Evolutionary conservation across 2,888 invertebrate species (phyloP).

Genomic region (Drosophila borealis): DNA sequence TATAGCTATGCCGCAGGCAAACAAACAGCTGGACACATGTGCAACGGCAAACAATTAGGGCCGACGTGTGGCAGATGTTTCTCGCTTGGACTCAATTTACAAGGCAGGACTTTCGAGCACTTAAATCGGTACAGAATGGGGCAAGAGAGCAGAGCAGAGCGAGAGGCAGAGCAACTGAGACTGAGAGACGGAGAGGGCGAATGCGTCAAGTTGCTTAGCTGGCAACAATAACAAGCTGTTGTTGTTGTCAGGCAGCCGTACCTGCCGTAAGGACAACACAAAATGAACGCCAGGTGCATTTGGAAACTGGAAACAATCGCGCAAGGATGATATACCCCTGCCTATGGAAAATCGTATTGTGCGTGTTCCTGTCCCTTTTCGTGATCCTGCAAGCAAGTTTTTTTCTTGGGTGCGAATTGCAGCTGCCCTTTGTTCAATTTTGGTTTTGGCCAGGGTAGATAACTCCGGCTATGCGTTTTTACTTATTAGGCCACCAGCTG

Average conservation of each 20-base stretch:
- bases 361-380: conserved; percentile 29
- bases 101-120: conserved; percentile 60
- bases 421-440: conserved; percentile 55
- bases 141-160: conserved; percentile 2
- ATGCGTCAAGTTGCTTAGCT: conserved; percentile 48
- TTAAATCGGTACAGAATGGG: conserved; percentile 51
- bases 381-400: conserved; percentile 69
- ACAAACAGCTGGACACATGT: conserved; percentile 61
- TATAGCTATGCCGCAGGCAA: conserved; percentile 30
- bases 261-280: conserved; percentile 59
- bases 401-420: conserved; percentile 61
- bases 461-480: background rate
- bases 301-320: conserved; percentile 35
- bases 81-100: conserved; percentile 49
- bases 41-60: conserved; percentile 74
- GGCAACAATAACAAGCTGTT: conserved; percentile 57
- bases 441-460: conserved; percentile 15
- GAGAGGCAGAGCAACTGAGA: conserved; percentile 8
- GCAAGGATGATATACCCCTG: conserved; percentile 35
- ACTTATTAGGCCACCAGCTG: conserved; percentile 56
- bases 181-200: conserved; percentile 16
- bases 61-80: conserved; percentile 78
- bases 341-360: conserved; percentile 61
- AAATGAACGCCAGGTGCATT: conserved; percentile 68
- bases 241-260: conserved; percentile 50